Conservation (phyloP, 2,113 vertebrate species). For the Pomatostomus ruficeps region DNA sequence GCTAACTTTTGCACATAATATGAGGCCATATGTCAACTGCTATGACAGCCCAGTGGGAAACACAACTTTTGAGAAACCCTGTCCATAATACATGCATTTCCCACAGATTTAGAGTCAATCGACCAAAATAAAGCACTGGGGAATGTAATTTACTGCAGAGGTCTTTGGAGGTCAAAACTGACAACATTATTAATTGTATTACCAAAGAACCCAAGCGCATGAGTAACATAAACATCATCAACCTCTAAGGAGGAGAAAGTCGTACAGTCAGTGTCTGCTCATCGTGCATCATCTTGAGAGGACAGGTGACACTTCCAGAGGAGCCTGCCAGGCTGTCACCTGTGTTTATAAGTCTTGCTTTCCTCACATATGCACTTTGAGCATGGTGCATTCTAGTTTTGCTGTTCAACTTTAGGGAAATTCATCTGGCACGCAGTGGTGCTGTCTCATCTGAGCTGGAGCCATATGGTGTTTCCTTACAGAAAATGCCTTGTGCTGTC, state of each 20-base stretch:
- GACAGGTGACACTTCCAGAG: neutral
- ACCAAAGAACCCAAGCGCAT: neutral
- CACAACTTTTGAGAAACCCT: neutral
- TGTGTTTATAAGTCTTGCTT: neutral
- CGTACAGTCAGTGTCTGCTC: neutral
- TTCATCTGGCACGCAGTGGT: neutral
- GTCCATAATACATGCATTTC: neutral
- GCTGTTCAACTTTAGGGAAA: neutral
- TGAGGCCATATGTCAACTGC: neutral
- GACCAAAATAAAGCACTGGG: slow-evolving; percentile 14
- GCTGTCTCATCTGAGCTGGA: neutral
- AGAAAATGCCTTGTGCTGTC: neutral
- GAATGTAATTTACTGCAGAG: slow-evolving; percentile 1
- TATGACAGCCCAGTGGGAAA: neutral
- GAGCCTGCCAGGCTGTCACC: neutral
- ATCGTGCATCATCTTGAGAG: neutral
- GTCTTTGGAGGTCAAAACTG: slow-evolving; percentile 11
- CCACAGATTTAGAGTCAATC: neutral
- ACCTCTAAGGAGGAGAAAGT: neutral
- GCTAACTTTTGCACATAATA: neutral
- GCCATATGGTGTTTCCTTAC: slow-evolving; percentile 5
- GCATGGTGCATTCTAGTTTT: neutral
- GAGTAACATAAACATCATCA: neutral
- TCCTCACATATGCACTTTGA: neutral
- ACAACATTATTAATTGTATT: slow-evolving; percentile 40